phyloP scores from a whole-genome alignment of 2,113 vertebrate genomes.

The Lycaon pictus region DNA sequence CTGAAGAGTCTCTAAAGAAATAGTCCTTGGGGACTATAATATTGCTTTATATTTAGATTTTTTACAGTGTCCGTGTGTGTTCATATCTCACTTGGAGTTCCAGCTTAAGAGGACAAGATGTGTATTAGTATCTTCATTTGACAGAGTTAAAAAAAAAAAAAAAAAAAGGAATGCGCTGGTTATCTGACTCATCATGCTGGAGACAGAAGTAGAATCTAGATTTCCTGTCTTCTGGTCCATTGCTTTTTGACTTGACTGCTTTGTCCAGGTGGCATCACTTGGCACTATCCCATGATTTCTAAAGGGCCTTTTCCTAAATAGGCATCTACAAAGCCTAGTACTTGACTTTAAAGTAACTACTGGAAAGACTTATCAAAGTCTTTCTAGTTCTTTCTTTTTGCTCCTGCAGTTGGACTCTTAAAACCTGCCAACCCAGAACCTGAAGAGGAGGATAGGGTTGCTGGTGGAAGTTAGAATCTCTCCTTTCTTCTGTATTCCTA shows the following conservation, averaged over 20 bases:
- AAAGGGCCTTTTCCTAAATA: not conserved
- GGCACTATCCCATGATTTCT: not conserved
- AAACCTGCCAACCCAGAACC: not conserved
- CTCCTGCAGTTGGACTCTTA: not conserved
- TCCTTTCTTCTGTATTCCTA: not conserved
- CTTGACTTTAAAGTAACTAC: not conserved
- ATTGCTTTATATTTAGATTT: not conserved
- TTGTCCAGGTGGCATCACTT: not conserved
- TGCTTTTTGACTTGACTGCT: not conserved
- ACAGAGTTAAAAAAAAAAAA: not conserved
- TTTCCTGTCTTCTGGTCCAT: not conserved
- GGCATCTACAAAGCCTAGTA: not conserved
- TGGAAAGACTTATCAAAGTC: not conserved
- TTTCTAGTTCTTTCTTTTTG: slow-evolving; percentile 33
- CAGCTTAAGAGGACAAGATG: not conserved
- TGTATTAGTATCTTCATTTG: not conserved
- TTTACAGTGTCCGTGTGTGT: not conserved
- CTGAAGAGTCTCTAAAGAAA: not conserved
- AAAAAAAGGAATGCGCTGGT: not conserved
- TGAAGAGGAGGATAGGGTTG: too few species aligned
- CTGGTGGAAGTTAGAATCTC: not conserved
- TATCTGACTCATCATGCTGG: not conserved
- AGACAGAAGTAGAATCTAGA: not conserved
- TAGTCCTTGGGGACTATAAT: not conserved
- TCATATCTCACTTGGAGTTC: not conserved